Conservation (phyloP, 2,888 invertebrate species). For the Netelia inedita region DNA sequence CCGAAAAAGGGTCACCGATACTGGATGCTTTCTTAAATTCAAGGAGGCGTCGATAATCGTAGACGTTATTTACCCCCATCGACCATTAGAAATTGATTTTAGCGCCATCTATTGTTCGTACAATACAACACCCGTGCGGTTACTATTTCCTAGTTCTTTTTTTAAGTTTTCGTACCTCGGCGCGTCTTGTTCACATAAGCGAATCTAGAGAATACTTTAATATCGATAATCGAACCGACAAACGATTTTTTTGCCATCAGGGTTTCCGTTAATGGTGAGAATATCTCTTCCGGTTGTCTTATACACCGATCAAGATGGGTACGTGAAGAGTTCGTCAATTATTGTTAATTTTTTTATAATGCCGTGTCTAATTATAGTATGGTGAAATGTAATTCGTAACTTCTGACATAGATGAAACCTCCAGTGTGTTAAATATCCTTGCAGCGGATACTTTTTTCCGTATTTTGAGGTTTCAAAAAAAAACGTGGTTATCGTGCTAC, state of each 20-base stretch:
- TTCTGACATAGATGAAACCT: background rate
- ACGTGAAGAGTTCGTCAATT: constrained; percentile 68
- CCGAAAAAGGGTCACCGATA: too few species aligned
- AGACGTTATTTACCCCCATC: too few species aligned
- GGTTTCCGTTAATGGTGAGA: constrained; percentile 70
- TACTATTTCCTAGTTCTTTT: too few species aligned
- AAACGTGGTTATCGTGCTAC: constrained; percentile 30
- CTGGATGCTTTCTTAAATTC: too few species aligned
- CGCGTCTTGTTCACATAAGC: too few species aligned
- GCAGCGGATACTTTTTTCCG: constrained; percentile 5
- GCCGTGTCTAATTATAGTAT: background rate
- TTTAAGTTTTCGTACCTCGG: too few species aligned
- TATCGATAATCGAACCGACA: constrained; percentile 49
- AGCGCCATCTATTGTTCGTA: too few species aligned
- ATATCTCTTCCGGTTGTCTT: constrained; percentile 77
- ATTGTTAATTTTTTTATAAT: constrained; percentile 49
- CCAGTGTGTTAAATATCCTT: background rate
- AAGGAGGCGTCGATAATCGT: too few species aligned
- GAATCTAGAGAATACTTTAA: too few species aligned
- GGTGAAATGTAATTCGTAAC: constrained; percentile 23
- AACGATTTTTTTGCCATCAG: constrained; percentile 3
- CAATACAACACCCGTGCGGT: too few species aligned
- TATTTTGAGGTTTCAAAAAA: constrained; percentile 2
- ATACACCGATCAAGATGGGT: constrained; percentile 79
- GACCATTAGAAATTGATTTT: too few species aligned